Evolutionary conservation across 1,140 invertebrate species (phyloP).

Genomic region (Drosophila chauvacae): DNA sequence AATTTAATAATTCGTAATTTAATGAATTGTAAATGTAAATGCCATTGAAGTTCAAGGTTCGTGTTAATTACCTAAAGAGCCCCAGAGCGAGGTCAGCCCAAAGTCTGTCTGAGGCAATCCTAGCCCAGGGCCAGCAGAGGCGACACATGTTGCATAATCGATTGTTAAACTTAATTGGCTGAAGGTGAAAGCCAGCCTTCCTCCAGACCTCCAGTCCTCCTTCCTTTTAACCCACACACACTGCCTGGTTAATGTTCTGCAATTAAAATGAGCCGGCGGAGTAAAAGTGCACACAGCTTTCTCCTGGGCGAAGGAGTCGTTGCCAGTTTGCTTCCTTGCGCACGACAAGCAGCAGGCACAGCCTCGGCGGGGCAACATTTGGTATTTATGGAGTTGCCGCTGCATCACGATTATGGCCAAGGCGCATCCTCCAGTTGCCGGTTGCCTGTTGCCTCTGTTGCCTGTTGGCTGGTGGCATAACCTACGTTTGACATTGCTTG

Average conservation of each 20-base stretch:
- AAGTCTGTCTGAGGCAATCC: conserved; percentile 20
- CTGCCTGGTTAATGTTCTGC: conserved; percentile 67
- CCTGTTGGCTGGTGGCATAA: conserved; percentile 62
- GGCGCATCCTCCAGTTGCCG: conserved; percentile 60
- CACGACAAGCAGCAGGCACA: conserved; percentile 27
- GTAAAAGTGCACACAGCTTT: conserved; percentile 62
- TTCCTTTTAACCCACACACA: conserved; percentile 25
- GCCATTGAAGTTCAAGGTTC: conserved; percentile 11
- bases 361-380: conserved; percentile 21
- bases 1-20: not conserved
- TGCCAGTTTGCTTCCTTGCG: conserved; percentile 39
- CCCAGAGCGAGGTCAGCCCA: not conserved
- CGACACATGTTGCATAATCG: conserved; percentile 45
- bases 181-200: conserved; percentile 52
- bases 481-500: conserved; percentile 75
- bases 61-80: not conserved
- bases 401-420: conserved; percentile 65
- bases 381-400: conserved; percentile 53
- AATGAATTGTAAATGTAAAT: not conserved
- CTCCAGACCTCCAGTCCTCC: not conserved
- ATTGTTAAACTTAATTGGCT: conserved; percentile 41
- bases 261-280: conserved; percentile 75
- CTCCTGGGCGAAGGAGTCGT: conserved; percentile 41
- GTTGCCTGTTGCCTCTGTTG: conserved; percentile 21
- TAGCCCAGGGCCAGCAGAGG: conserved; percentile 2